Conservation (phyloP, 2,797 vertebrate genomes). For the Ataeniobius toweri region DNA sequence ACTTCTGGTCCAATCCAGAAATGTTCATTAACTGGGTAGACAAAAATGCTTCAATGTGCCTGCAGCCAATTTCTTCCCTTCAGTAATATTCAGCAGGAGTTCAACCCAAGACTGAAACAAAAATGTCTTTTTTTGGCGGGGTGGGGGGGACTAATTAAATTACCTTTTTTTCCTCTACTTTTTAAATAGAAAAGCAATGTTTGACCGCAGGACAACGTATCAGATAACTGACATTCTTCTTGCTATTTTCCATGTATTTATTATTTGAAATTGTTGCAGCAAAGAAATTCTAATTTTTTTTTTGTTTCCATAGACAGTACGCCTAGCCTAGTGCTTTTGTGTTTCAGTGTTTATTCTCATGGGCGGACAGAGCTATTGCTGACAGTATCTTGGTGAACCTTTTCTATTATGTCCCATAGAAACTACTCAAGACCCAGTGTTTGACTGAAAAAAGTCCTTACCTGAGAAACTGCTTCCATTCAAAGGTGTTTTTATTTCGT, state of each 20-base stretch:
- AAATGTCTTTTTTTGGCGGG: neutral
- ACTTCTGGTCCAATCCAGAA: constrained; percentile 38
- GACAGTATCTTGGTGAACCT: no score
- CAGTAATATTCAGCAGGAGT: neutral
- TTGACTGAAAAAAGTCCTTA: neutral
- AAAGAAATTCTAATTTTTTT: neutral
- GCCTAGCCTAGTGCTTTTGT: neutral
- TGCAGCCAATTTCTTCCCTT: neutral
- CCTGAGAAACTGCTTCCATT: neutral
- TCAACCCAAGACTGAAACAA: neutral
- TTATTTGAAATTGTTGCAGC: neutral
- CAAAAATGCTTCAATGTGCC: constrained; percentile 16
- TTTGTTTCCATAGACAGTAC: neutral
- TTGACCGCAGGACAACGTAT: neutral
- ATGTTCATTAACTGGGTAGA: constrained; percentile 38
- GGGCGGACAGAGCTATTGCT: neutral
- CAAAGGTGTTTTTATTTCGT: neutral
- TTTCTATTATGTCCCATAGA: neutral
- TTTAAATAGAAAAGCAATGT: neutral
- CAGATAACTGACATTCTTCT: neutral
- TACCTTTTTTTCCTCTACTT: neutral
- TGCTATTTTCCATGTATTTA: neutral
- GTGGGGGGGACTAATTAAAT: no score
- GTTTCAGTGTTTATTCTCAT: neutral
- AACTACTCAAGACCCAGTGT: neutral